Evolutionary conservation across 2,888 invertebrate species (phyloP), one percentile per base, ranked within the genome.

Genomic region (Serripes groenlandicus): DNA sequence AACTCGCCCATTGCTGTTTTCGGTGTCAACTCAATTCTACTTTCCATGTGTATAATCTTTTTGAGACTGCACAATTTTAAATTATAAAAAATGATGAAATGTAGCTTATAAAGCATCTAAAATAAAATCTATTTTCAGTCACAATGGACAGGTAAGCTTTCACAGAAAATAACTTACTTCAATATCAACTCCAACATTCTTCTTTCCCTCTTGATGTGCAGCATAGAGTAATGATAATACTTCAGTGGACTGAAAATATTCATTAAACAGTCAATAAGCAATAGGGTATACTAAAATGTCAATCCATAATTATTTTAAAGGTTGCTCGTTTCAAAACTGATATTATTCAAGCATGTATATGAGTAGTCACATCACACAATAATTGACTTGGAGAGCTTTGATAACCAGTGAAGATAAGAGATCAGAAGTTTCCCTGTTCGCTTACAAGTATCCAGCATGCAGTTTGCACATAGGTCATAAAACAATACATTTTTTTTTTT

Each of bases 151-250:
- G 15, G 7, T 15, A 42, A 42, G 42, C 7, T 7, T 42, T 42
- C 7, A 42, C 42, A 42, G 9, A 56, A 56, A 5, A 1, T 7
- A 18, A 62, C 62, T 18, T 62, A 96, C 97, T 90, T 98, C 97
- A 92, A 99, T 97, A 94, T 99, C 97, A 85, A 97, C 97, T 4
- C 99, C 99, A 74, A 96, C 95, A 91, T 96, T 97, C 93, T 97
- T 96, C 92, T 98, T 96, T 66, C 98, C 98, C 89, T 97, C 97
- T 95, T 97, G 97, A 95, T 99, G 99, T n/a, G 98, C 97, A 83
- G 98, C 97, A 94, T 98, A 97, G 75, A 99, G 95, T 93, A 98
- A 97, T 68, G 98, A 97, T 58, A 99, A 94, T 26, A 98, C 96
- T 92, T 98, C 97, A 28, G 97, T 98, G 18, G 92, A 92, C 94